Conservation (phyloP, 2,888 invertebrate species). For the Tridacna gigas region DNA sequence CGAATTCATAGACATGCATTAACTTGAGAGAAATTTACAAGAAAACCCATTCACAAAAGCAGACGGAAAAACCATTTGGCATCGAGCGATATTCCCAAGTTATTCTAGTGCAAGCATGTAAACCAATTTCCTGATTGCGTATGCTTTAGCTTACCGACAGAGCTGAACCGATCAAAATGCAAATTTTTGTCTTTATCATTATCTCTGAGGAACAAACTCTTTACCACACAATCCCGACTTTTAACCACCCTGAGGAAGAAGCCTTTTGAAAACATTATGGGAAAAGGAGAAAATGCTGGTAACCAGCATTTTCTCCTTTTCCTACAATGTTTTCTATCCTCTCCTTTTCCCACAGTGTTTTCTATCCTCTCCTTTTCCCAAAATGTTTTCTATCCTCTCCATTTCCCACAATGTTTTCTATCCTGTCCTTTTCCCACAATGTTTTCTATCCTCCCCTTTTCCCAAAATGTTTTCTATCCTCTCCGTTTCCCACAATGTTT, state of each 20-base stretch:
- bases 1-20: constrained; percentile 19
- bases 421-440: too few relatives aligned
- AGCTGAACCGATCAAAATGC: neutral
- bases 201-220: neutral
- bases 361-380: too few relatives aligned
- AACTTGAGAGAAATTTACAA: neutral
- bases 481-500: too few relatives aligned
- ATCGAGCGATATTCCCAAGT: neutral
- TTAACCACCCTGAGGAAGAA: neutral
- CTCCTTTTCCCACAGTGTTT: too few relatives aligned
- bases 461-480: too few relatives aligned
- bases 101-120: constrained; percentile 10
- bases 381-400: too few relatives aligned
- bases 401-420: too few relatives aligned
- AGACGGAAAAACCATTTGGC: constrained; percentile 24
- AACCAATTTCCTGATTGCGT: neutral
- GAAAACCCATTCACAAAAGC: neutral
- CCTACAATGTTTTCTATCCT: too few relatives aligned
- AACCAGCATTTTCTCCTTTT: too few relatives aligned
- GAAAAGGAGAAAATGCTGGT: neutral
- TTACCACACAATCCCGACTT: neutral
- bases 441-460: too few relatives aligned
- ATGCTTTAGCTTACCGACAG: neutral
- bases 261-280: neutral
- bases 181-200: neutral